Base-by-base conservation (phyloP, 2,797 vertebrate genomes). In the Eulemur rubriventer region DNA sequence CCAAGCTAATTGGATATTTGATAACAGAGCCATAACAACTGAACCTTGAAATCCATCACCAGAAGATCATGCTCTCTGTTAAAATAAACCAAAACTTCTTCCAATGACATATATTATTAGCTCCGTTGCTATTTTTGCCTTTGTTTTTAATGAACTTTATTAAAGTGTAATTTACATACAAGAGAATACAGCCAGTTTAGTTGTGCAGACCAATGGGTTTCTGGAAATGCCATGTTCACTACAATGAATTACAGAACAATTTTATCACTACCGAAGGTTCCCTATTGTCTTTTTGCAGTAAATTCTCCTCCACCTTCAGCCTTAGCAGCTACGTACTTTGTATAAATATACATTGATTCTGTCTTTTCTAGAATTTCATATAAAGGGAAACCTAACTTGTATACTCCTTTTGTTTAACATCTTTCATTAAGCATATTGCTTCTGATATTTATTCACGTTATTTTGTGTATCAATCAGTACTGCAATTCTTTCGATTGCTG, bases 1-100 rank as follows among this genome's bases (percentile, higher is more conserved):
- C 91, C 82, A 96, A 91, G 95, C 93, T 97, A 98, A 97, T 94
- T 96, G 91, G 88, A 96, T 97, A 46, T 85, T 93, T 94, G 67
- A 24, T 94, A 92, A 82, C 50, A 80, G 88, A 92, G 33, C n/a
- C 61, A 35, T n/a, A 97, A 65, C 70, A 92, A 96, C 72, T 90
- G 81, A 96, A 87, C 95, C 95, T 92, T 97, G 65, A 96, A 96
- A 87, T 87, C 43, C 30, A 89, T 95, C 93, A 88, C 55, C 2
- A 48, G 55, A 41, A 67, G 81, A 94, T 67, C 55, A 78, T 94
- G 87, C 92, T 95, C 48, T 88, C 28, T 90, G 92, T 90, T 57
- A 81, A 91, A 96, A 82, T 91, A 83, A 96, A 81, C 9, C 16
- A 94, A 76, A 35, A 89, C 67, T 75, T 95, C 70, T 69, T 80